Evolutionary conservation across 2,113 vertebrate genomes (phyloP), one percentile per base, ranked within the genome.

Genomic region (Merops nubicus): DNA sequence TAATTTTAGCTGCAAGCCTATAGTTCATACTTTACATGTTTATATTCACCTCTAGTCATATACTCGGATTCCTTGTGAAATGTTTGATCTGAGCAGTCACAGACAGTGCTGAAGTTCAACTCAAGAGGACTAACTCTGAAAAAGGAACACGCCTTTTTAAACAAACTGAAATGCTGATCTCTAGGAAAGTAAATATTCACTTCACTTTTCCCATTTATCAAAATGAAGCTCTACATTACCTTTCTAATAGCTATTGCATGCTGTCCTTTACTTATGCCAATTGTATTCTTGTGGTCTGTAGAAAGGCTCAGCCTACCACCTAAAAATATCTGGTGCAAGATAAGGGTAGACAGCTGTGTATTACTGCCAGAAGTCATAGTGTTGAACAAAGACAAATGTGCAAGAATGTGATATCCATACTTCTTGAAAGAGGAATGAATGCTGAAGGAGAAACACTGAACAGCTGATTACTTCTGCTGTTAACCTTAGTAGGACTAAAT

Each of bases 401-500:
- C 73, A 96, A 83, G 93, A 92, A 94, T 77, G 56, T 93, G 93
- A 50, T 78, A 69, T 83, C 78, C 83, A 80, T 90, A 70, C 63
- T 70, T 80, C 28, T 88, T 75, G 86, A 59, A 91, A 97, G 86
- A 73, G 90, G 69, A 97, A 80, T 78, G 81, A 96, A 65, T 43
- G 43, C 43, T 79, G 90, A 78, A 76, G 85, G 65, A 80, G 88
- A 53, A 89, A 36, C 72, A 64, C 17, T 18, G 68, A 92, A 95
- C 92, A 97, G 97, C 97, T 95, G 93, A 96, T 93, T 76, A 94
- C 94, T 97, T 97, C 97, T 75, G 60, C 96, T 96, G 88, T 96
- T 85, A 81, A 60, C 45, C 63, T 72, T 85, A 64, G 28, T 36
- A 91, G 62, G 56, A 90, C 91, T 96, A 95, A 93, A 95, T 91